Evolutionary conservation across 2,113 vertebrate species (phyloP), one percentile per base, ranked within the genome.

Genomic region (Mola mola): DNA sequence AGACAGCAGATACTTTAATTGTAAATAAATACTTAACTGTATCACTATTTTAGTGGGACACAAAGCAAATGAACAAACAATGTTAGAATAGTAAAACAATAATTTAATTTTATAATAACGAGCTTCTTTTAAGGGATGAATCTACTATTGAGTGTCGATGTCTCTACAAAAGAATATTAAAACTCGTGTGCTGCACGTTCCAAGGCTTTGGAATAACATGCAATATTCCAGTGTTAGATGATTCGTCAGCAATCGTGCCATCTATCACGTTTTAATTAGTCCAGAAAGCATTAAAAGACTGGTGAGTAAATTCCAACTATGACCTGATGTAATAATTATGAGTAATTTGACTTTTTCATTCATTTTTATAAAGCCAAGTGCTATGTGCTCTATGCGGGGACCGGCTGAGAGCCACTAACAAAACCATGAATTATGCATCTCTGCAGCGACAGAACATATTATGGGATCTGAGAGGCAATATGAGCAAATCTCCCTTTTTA

Each of bases 371-470:
- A 25, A 38, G 36, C 51, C 41, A 25, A 38, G 36, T 48, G 40
- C 29, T n/a, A 33, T 67, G 47, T 49, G 22, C 50, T 52, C 28
- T 71, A 63, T 61, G 38, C 60, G 47, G n/a, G 66, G 46, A 62
- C 57, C 50, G 37, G 36, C 34, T 48, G 25, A 71, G 53, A 61
- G 66, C 63, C 75, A 57, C 84, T 84, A 81, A 90, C 85, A 90
- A 86, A 80, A 66, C 50, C 51, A 87, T 90, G 71, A 91, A 91
- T 91, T 83, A 89, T 80, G 80, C 79, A 89, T 88, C 68, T 48
- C 74, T 66, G 72, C 71, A 50, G 79, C 56, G 66, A 82, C 69
- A 61, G 75, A 81, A 86, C 69, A 88, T 81, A 86, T 89, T 88
- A 89, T 83, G 53, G 81, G 66, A 86, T 89, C 75, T 84, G 80